Conservation (phyloP, 2,888 invertebrate genomes). For the Macrosiphum euphorbiae region DNA sequence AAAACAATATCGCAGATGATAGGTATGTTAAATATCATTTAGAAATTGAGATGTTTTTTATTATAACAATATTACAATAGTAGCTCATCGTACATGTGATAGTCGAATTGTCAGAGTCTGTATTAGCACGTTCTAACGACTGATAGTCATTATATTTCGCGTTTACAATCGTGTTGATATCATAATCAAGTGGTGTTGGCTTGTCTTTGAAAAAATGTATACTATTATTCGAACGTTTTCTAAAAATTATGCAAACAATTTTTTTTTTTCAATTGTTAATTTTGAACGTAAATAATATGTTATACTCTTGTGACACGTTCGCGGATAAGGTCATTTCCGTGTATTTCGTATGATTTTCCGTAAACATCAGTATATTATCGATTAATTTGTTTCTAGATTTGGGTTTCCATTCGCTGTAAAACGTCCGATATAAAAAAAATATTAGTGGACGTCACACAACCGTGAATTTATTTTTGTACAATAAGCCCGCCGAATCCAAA, state of each 20-base stretch:
- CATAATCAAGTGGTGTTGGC: background rate
- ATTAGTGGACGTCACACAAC: background rate
- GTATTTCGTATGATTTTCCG: background rate
- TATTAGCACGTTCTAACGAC: conserved; percentile 25
- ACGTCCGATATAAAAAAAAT: background rate
- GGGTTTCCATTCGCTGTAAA: conserved; percentile 32
- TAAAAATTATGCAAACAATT: conserved; percentile 13
- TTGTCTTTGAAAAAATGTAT: conserved; percentile 1
- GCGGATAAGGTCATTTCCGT: background rate
- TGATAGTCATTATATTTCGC: background rate
- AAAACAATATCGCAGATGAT: background rate
- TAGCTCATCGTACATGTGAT: conserved; percentile 43
- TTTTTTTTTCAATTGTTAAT: background rate
- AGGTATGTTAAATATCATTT: background rate
- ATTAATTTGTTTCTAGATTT: conserved; percentile 28
- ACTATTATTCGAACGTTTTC: background rate
- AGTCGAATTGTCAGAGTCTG: conserved; percentile 36
- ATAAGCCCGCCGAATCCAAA: background rate
- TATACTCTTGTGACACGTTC: conserved; percentile 5
- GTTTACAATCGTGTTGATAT: background rate
- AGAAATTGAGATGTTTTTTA: background rate
- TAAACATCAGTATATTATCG: conserved; percentile 14
- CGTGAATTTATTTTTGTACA: background rate
- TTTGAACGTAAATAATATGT: background rate
- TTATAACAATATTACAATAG: background rate